Conservation (phyloP, 2,797 vertebrate genomes). For the Aplochiton taeniatus region DNA sequence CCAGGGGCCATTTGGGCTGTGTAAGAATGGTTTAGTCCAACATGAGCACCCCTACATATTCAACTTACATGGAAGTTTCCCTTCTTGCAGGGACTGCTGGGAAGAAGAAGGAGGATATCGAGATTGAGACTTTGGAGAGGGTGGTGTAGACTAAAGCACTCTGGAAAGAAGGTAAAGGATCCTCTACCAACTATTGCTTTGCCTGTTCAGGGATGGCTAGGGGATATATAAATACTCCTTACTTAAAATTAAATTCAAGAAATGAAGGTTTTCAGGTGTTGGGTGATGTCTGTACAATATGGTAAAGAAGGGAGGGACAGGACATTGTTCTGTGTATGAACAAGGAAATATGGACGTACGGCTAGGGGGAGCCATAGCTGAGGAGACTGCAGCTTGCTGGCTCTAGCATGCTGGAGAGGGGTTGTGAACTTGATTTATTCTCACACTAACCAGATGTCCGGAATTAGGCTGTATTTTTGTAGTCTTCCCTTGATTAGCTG, state of each 20-base stretch:
- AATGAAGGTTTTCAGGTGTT: slow-evolving; percentile 50
- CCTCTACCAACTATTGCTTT: slow-evolving; percentile 36
- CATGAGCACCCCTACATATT: slow-evolving; percentile 78
- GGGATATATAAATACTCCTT: slow-evolving; percentile 30
- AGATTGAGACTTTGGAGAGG: slow-evolving; percentile 64
- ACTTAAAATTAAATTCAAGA: slow-evolving; percentile 34
- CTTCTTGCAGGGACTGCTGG: slow-evolving; percentile 84
- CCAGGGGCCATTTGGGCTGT: slow-evolving; percentile 35
- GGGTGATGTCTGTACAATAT: slow-evolving; percentile 47
- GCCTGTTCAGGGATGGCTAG: slow-evolving; percentile 42
- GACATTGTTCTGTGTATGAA: slow-evolving; percentile 60
- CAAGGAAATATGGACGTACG: slow-evolving; percentile 73
- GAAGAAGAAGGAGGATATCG: slow-evolving; percentile 81
- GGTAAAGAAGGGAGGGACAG: slow-evolving; percentile 59
- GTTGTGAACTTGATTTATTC: slow-evolving; percentile 29
- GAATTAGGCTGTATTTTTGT: slow-evolving; percentile 40
- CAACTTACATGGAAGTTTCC: slow-evolving; percentile 81
- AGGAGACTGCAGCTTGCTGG: slow-evolving; percentile 33
- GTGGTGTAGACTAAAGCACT: slow-evolving; percentile 36
- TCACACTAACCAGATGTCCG: slow-evolving; percentile 47
- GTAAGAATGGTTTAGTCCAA: slow-evolving; percentile 57
- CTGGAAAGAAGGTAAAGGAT: slow-evolving; percentile 72
- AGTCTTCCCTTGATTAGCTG: slow-evolving; percentile 22
- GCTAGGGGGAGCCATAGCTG: slow-evolving; percentile 80
- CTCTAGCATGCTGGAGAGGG: slow-evolving; percentile 26